Evolutionary conservation across 2,797 vertebrate genomes (phyloP).

Genomic region (Microctenopoma steveboyesi): DNA sequence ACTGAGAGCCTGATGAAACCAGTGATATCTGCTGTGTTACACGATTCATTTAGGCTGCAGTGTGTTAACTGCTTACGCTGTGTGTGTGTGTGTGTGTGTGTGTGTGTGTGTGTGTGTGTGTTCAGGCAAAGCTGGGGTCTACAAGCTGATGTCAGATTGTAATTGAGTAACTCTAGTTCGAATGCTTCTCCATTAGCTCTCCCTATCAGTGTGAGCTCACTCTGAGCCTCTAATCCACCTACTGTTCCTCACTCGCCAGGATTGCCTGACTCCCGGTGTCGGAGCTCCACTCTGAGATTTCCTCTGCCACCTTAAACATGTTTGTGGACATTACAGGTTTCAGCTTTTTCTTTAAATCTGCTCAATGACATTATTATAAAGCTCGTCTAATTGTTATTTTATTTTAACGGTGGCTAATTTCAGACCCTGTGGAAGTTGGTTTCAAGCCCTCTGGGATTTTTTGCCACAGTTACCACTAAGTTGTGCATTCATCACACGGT

Average conservation of each 20-base stretch:
- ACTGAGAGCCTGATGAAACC: slow-evolving; percentile 61
- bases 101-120: slow-evolving; percentile 32
- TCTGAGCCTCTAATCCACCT: slow-evolving; percentile 56
- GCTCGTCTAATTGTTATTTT: background rate
- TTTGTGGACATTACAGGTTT: background rate
- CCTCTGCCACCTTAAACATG: background rate
- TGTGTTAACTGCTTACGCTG: slow-evolving; percentile 30
- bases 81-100: slow-evolving; percentile 22
- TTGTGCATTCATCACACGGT: too few relatives aligned
- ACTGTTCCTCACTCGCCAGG: slow-evolving; percentile 28
- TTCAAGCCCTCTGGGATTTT: too few relatives aligned
- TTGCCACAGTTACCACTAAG: too few relatives aligned
- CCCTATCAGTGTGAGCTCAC: slow-evolving; percentile 56
- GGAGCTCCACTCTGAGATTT: background rate
- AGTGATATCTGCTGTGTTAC: slow-evolving; percentile 63
- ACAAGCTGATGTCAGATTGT: slow-evolving; percentile 68
- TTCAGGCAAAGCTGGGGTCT: slow-evolving; percentile 51
- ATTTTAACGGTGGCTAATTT: too few relatives aligned
- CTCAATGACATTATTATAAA: too few relatives aligned
- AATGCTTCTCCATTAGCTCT: slow-evolving; percentile 73
- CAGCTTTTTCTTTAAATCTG: background rate
- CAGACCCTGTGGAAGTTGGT: too few relatives aligned
- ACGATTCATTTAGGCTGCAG: slow-evolving; percentile 59
- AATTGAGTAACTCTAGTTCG: slow-evolving; percentile 72
- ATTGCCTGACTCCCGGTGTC: slow-evolving; percentile 21